Base-by-base conservation (phyloP, 1,140 invertebrate species). In the Chionoecetes opilio region DNA sequence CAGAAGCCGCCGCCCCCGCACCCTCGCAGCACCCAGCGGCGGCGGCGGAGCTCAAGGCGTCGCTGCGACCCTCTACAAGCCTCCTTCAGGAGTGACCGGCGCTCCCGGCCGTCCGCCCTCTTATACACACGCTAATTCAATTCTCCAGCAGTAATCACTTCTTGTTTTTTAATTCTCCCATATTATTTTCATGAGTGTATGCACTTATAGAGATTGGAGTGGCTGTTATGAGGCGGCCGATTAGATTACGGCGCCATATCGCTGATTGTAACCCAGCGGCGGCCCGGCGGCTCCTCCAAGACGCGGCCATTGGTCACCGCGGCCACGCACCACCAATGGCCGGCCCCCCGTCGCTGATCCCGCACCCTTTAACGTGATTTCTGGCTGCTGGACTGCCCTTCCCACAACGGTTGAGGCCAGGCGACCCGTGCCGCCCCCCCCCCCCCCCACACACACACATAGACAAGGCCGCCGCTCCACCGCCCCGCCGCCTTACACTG, bases 171-270 rank as follows among this genome's bases (percentile, higher is more conserved):
- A 95, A 91, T 92, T 95, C 89, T 92, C 75, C 87, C 88, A 90
- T 87, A 90, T 91, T 88, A 93, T 86, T 91, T 95, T 95, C 96
- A 96, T 95, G 93, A 96, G 93, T 96, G 95, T 95, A 96, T 96
- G 96, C 96, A 96, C 96, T 96, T 96, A 96, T 95, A 96, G 90
- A 96, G 96, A 96, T 96, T 96, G 96, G 96, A 92, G 93, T 94
- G 82, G 95, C 96, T 95, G 96, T 96, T 96, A 96, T 96, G 96
- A 96, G 95, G 38, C 92, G 75, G 46, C 85, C 93, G 95, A 96
- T 96, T 93, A 96, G 93, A 96, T 96, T 96, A 96, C 46, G 93
- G 53, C 82, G 91, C 96, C 95, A 96, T 95, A 96, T 94, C 87
- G 88, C 91, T 96, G 95, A 96, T 96, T 96, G 96, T 96, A 91